These are phyloP conservation scores for Nebria brevicollis DNA, from an alignment of 2,888 invertebrate species.

Conservation along the genomic window DNA sequence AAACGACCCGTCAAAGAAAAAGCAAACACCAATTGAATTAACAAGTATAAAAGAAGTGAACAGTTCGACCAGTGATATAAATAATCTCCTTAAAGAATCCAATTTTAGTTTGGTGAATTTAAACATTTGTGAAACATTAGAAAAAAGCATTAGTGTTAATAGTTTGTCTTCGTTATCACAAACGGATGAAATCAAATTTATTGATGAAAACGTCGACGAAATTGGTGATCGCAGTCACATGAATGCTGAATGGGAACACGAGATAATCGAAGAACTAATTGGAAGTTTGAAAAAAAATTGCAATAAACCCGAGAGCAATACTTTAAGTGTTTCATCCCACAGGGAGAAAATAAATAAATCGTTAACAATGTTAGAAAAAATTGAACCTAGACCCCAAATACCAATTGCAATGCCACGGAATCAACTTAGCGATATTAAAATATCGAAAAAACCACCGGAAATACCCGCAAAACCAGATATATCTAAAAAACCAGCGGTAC, in stretches of 20 bases:
- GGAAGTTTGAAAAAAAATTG: slow-evolving; percentile 48
- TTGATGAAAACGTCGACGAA: slow-evolving; percentile 59
- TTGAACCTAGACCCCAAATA: slow-evolving; percentile 39
- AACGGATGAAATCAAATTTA: slow-evolving; percentile 60
- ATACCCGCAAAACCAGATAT: slow-evolving; percentile 56
- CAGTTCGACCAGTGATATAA: slow-evolving; percentile 35
- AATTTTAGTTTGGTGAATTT: slow-evolving; percentile 29
- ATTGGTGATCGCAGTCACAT: slow-evolving; percentile 62
- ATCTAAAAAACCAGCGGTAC: slow-evolving; percentile 57
- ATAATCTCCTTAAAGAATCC: slow-evolving; percentile 30
- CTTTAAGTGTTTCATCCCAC: neutral
- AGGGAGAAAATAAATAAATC: slow-evolving; percentile 19
- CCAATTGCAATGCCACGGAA: slow-evolving; percentile 57
- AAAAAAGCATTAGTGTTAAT: slow-evolving; percentile 60
- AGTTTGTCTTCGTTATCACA: slow-evolving; percentile 58
- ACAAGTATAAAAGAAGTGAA: slow-evolving; percentile 37
- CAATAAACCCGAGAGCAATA: slow-evolving; percentile 33
- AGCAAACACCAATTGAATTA: slow-evolving; percentile 40
- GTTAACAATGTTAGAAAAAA: slow-evolving; percentile 37
- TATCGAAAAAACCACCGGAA: slow-evolving; percentile 52
- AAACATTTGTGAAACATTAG: slow-evolving; percentile 46
- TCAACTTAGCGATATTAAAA: slow-evolving; percentile 55
- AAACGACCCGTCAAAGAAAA: slow-evolving; percentile 48
- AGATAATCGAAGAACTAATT: slow-evolving; percentile 56
- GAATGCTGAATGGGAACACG: slow-evolving; percentile 57